phyloP scores from a whole-genome alignment of 2,888 invertebrate genomes.

The Gisinianus flammeolus region DNA sequence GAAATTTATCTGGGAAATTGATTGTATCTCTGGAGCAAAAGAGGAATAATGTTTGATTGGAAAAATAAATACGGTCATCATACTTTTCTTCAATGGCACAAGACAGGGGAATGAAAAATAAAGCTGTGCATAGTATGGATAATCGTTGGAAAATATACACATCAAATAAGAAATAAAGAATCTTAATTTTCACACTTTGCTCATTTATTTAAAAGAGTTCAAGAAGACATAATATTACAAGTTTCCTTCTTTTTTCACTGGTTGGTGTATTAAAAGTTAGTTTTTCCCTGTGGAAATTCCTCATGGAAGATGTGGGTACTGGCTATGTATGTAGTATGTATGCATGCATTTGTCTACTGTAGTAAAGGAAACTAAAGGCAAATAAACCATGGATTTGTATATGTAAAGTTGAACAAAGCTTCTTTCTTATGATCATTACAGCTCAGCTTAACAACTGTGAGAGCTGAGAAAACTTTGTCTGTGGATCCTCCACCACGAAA shows the following conservation, averaged over 20 bases:
- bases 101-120: too few relatives aligned
- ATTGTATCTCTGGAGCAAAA: too few relatives aligned
- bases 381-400: constrained; percentile 9
- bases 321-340: background rate
- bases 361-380: background rate
- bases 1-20: too few relatives aligned
- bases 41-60: constrained; percentile 29
- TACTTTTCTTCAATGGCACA: constrained; percentile 28
- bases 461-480: constrained; percentile 36
- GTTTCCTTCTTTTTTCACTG: too few relatives aligned
- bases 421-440: constrained; percentile 2
- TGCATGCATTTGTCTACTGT: background rate
- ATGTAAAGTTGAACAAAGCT: constrained; percentile 10
- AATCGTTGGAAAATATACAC: too few relatives aligned
- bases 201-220: too few relatives aligned
- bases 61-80: constrained; percentile 40
- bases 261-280: too few relatives aligned
- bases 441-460: background rate
- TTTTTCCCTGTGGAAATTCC: too few relatives aligned
- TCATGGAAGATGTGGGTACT: background rate
- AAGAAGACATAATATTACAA: too few relatives aligned
- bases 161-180: too few relatives aligned
- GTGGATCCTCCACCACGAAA: constrained; percentile 32
- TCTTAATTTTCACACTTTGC: too few relatives aligned
- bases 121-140: too few relatives aligned